Evolutionary conservation across 1,140 invertebrate genomes (phyloP).

Genomic region (Mizuhopecten yessoensis): DNA sequence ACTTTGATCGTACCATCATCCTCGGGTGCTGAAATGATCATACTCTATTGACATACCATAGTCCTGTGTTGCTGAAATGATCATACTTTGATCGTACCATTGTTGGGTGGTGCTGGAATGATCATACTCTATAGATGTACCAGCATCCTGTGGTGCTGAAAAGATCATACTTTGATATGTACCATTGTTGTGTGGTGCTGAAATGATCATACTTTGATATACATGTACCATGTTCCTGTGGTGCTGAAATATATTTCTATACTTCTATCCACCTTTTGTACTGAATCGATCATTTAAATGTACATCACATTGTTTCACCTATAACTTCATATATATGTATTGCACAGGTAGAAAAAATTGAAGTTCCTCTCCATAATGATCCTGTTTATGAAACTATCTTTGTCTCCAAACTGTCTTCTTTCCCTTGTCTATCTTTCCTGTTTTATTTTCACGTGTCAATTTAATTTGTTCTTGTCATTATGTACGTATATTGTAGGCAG

Average conservation of each 20-base stretch:
- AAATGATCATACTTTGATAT: background rate
- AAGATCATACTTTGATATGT: background rate
- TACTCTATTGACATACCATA: too few relatives aligned
- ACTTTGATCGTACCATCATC: background rate
- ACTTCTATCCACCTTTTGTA: too few relatives aligned
- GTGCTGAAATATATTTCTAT: too few relatives aligned
- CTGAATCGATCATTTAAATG: too few relatives aligned
- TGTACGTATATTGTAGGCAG: too few relatives aligned
- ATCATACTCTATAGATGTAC: background rate
- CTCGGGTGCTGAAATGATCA: background rate
- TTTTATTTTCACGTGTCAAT: background rate
- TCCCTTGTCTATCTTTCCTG: conserved; percentile 12
- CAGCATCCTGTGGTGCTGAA: background rate
- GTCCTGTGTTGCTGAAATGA: background rate
- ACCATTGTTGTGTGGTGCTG: background rate
- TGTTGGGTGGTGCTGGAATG: background rate
- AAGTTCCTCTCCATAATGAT: too few relatives aligned
- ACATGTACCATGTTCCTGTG: background rate
- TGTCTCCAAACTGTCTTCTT: background rate
- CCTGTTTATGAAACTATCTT: background rate
- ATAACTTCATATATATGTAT: too few relatives aligned
- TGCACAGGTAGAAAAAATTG: too few relatives aligned
- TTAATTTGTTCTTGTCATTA: too few relatives aligned
- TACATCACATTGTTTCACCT: background rate
- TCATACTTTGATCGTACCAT: background rate